These are phyloP conservation scores for Pipistrellus nathusii DNA, from an alignment of 2,797 vertebrate genomes.

Conservation along the genomic window DNA sequence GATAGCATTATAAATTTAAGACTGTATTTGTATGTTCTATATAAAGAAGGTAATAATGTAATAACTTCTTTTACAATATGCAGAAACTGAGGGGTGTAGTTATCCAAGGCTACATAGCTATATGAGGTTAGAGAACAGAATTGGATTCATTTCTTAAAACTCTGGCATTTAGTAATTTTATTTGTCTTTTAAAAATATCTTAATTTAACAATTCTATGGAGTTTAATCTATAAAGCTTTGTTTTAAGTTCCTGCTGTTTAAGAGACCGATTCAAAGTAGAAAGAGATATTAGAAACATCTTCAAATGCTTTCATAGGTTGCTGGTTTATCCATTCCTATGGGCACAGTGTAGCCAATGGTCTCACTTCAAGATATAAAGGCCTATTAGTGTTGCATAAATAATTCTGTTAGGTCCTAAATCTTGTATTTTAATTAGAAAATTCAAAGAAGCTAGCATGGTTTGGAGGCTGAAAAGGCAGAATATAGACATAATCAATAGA, in stretches of 20 bases:
- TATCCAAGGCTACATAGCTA: not conserved
- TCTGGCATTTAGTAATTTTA: not conserved
- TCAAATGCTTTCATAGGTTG: not conserved
- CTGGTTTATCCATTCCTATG: not conserved
- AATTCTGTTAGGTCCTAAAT: not conserved
- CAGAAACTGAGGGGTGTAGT: not conserved
- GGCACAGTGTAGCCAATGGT: not conserved
- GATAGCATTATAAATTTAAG: not conserved
- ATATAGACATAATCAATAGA: not conserved
- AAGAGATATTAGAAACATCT: not conserved
- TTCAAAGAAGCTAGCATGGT: not conserved
- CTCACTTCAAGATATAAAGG: not conserved
- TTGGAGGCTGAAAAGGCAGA: not conserved
- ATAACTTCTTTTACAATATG: not conserved
- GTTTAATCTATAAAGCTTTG: not conserved
- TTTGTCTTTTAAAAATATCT: not conserved
- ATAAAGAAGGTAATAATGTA: not conserved
- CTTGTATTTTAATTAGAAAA: slow-evolving; percentile 42
- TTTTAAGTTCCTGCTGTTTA: not conserved
- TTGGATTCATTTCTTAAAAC: not conserved
- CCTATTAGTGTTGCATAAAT: not conserved
- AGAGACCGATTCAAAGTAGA: not conserved
- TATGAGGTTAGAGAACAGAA: not conserved
- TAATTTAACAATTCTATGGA: not conserved
- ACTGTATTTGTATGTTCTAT: not conserved